phyloP scores from a whole-genome alignment of 2,888 invertebrate genomes.

The Prenolepis imparis region DNA sequence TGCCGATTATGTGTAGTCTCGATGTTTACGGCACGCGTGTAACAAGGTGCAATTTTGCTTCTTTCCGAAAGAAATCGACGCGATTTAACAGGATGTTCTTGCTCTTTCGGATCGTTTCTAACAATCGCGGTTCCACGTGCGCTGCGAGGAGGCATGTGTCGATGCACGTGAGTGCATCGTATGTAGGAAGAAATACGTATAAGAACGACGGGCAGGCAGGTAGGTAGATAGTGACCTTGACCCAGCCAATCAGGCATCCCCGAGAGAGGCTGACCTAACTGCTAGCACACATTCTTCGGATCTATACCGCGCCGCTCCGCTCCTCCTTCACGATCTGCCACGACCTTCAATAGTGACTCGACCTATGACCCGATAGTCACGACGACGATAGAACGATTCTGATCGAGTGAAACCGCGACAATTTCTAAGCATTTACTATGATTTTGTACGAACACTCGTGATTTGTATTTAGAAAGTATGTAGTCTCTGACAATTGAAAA shows the following conservation, averaged over 20 bases:
- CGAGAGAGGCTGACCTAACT: constrained; percentile 81
- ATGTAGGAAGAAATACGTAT: constrained; percentile 47
- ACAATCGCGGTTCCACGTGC: constrained; percentile 27
- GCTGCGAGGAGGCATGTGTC: neutral
- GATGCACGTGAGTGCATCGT: constrained; percentile 15
- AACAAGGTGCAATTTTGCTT: constrained; percentile 9
- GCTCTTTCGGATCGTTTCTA: neutral
- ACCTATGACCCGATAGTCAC: constrained; percentile 68
- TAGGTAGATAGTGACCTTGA: constrained; percentile 80
- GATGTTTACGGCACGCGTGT: constrained; percentile 1
- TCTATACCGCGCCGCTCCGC: constrained; percentile 59
- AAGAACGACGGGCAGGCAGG: constrained; percentile 65
- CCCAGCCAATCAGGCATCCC: constrained; percentile 80
- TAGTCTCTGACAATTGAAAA: neutral
- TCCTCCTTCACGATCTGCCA: constrained; percentile 50
- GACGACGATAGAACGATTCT: constrained; percentile 30
- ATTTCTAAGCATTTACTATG: constrained; percentile 31
- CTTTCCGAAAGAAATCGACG: constrained; percentile 2
- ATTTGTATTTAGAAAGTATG: constrained; percentile 31
- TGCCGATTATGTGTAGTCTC: constrained; percentile 6
- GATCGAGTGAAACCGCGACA: constrained; percentile 20
- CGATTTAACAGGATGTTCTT: neutral
- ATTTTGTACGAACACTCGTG: constrained; percentile 14
- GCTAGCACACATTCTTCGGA: constrained; percentile 80
- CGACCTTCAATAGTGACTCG: constrained; percentile 64